Evolutionary conservation across 2,113 vertebrate species (phyloP).

Genomic region (Rhineura floridana): DNA sequence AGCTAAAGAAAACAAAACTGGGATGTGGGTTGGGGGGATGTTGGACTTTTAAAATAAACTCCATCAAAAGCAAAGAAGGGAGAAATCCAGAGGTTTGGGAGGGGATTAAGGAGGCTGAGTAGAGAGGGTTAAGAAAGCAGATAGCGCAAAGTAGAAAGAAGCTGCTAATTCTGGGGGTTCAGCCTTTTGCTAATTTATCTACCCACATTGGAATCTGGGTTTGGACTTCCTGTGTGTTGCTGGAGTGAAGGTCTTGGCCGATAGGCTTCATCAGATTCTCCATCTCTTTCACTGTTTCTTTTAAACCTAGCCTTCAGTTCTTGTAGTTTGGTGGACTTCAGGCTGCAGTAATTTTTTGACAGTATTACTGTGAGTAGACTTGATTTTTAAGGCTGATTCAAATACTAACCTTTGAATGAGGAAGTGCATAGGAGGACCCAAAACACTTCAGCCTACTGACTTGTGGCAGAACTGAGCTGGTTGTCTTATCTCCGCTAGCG

Average conservation of each 20-base stretch:
- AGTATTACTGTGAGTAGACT: neutral
- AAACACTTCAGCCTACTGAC: neutral
- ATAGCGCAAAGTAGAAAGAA: too few species aligned
- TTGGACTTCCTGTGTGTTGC: neutral
- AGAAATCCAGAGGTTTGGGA: neutral
- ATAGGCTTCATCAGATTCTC: neutral
- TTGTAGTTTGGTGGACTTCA: neutral
- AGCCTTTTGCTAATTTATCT: neutral
- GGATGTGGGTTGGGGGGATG: neutral
- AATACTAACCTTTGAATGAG: neutral
- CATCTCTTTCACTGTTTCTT: neutral
- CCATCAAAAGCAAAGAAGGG: neutral
- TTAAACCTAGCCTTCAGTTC: too few species aligned
- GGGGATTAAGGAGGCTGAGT: neutral
- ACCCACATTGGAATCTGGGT: neutral
- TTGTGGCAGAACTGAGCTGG: neutral
- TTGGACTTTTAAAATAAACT: conserved; percentile 32
- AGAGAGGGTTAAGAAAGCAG: neutral
- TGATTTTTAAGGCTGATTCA: neutral
- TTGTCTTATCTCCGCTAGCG: neutral
- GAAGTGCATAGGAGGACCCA: neutral
- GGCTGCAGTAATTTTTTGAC: neutral
- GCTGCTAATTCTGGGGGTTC: neutral
- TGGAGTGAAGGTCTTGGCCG: too few species aligned
- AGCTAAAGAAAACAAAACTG: conserved; percentile 44